phyloP scores from a whole-genome alignment of 1,140 invertebrate species.

The Popillia japonica region DNA sequence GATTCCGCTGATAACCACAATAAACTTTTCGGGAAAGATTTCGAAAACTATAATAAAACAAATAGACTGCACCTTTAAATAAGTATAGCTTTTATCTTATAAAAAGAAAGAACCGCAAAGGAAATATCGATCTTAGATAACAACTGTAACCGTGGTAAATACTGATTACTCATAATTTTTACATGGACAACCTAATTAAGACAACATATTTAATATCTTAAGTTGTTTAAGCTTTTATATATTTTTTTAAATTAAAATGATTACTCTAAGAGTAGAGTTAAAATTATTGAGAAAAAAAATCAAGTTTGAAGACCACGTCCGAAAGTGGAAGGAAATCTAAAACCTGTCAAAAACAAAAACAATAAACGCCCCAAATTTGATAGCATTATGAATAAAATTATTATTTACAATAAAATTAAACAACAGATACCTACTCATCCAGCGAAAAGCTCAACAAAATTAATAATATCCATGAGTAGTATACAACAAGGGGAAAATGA shows the following conservation, averaged over 20 bases:
- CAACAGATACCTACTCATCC: neutral
- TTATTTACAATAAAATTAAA: neutral
- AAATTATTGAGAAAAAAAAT: too few relatives aligned
- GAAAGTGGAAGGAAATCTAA: too few relatives aligned
- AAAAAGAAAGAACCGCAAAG: slow-evolving; percentile 17
- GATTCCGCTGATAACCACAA: neutral
- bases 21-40: neutral
- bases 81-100: neutral
- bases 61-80: neutral
- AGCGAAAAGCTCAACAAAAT: slow-evolving; percentile 20
- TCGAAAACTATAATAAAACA: neutral
- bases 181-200: too few relatives aligned
- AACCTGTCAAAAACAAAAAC: too few relatives aligned
- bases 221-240: too few relatives aligned
- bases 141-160: neutral
- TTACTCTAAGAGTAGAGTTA: too few relatives aligned
- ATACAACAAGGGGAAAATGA: neutral
- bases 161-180: neutral
- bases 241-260: too few relatives aligned
- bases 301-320: too few relatives aligned
- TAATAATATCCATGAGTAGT: neutral
- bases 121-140: slow-evolving; percentile 26
- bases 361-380: neutral
- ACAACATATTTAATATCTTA: too few relatives aligned
- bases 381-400: neutral